A percentile compares a stretch with the other conserved stretches of the same genome.
These are phyloP conservation scores for Zosterops japonicus DNA, from an alignment of 2,113 vertebrate genomes.

Conservation along the genomic window DNA sequence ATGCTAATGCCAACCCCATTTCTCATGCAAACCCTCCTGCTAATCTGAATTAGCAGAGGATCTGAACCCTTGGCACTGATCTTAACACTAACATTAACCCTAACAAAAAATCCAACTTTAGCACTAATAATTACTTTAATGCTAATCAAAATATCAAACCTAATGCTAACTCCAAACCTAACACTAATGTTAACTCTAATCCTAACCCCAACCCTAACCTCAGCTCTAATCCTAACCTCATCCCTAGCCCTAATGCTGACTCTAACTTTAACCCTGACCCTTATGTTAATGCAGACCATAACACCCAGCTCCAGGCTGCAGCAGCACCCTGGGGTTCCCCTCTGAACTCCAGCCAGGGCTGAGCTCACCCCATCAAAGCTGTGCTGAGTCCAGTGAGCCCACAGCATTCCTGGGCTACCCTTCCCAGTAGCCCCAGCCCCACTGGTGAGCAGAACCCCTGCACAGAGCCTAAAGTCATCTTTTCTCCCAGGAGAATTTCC, in stretches of 20 bases:
- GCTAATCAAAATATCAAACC: background rate
- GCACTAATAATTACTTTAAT: background rate
- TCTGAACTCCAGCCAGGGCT: background rate
- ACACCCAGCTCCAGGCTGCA: background rate
- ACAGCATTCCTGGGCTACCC: rapidly evolving
- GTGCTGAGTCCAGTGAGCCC: rapidly evolving
- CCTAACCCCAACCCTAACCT: too few species aligned
- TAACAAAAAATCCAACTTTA: background rate
- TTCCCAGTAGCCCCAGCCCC: background rate
- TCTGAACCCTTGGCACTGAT: background rate
- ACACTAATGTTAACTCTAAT: background rate
- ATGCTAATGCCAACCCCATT: background rate
- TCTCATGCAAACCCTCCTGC: background rate
- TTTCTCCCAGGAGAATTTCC: background rate
- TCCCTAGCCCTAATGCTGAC: background rate
- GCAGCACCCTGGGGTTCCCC: too few species aligned
- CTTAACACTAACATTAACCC: background rate
- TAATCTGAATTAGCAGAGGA: background rate
- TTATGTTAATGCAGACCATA: rapidly evolving
- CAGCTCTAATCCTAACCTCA: background rate
- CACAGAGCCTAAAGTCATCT: background rate
- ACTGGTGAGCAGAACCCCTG: rapidly evolving
- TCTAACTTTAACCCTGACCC: background rate
- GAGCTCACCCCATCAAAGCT: background rate
- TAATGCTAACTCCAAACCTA: background rate